Evolutionary conservation across 2,113 vertebrate species (phyloP), one percentile per base, ranked within the genome.

Genomic region (Aegotheles bennettii): DNA sequence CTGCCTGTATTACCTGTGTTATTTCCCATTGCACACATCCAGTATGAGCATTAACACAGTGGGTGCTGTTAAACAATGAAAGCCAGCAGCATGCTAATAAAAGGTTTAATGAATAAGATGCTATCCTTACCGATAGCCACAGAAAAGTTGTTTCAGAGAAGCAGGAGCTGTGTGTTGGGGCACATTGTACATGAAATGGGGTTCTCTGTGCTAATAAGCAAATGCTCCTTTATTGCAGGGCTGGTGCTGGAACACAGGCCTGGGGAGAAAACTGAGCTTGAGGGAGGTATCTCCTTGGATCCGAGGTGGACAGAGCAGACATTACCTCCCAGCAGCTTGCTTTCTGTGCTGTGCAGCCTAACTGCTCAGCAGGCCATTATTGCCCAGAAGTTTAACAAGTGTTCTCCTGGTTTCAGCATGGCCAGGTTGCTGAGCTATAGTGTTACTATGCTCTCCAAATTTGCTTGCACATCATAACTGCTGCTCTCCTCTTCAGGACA

Each of bases 81-180:
- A 87, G 73, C 89, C 79, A 90, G 73, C 63, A 88, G 93, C 88
- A 13, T 5, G 43, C 90, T 96, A 87, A 84, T 85, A 65, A 90
- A 81, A 79, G 36, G 40, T 76, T 84, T 95, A 89, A 93, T 77
- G 54, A 93, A 93, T 75, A 80, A 86, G 69, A 48, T 6, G 28
- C 45, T 68, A 71, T 21, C 65, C 70, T 85, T 71, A 65, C 43
- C 57, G 89, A 64, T 19, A 77, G 82, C 86, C 47, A 50, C 68
- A 63, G 59, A 74, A 84, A 89, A 83, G 48, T 16, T 56, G 33
- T 48, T 60, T 33, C 40, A 35, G 33, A 40, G 43, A 71, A 61
- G 51, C 4, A 35, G 43, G 40, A 50, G 26, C 57, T 64, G 36
- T 65, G 56, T 28, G 36, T n/a, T 70, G 54, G 64, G 61, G 21